Conservation (phyloP, 2,113 vertebrate genomes). For the Calonectris borealis region DNA sequence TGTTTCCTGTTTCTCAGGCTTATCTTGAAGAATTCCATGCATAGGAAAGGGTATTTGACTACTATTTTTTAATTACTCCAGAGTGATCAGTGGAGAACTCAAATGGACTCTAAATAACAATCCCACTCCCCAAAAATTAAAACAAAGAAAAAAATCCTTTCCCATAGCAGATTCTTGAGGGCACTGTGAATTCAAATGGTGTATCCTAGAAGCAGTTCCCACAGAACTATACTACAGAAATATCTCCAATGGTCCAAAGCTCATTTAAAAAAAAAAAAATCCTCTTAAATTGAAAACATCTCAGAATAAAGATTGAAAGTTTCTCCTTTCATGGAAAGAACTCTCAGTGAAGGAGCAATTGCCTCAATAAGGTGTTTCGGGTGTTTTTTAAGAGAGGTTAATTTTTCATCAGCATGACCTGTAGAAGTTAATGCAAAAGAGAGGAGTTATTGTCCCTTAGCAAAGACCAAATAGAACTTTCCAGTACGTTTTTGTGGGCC, state of each 20-base stretch:
- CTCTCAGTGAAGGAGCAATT: neutral
- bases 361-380: neutral
- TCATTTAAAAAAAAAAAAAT: neutral
- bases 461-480: neutral
- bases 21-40: neutral
- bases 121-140: neutral
- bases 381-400: neutral
- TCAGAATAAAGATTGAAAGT: neutral
- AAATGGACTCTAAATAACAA: neutral
- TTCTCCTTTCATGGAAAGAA: neutral
- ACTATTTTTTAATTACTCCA: neutral
- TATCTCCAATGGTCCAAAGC: neutral
- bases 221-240: neutral
- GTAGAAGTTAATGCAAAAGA: neutral
- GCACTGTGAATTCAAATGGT: neutral
- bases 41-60: neutral
- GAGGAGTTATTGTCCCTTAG: neutral
- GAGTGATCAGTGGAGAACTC: neutral
- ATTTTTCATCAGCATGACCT: neutral
- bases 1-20: neutral
- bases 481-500: neutral
- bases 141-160: neutral
- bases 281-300: neutral
- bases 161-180: neutral
- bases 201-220: neutral